Evolutionary conservation across 2,888 invertebrate genomes (phyloP), one percentile per base, ranked within the genome.

Genomic region (Hypomecis atomaria): DNA sequence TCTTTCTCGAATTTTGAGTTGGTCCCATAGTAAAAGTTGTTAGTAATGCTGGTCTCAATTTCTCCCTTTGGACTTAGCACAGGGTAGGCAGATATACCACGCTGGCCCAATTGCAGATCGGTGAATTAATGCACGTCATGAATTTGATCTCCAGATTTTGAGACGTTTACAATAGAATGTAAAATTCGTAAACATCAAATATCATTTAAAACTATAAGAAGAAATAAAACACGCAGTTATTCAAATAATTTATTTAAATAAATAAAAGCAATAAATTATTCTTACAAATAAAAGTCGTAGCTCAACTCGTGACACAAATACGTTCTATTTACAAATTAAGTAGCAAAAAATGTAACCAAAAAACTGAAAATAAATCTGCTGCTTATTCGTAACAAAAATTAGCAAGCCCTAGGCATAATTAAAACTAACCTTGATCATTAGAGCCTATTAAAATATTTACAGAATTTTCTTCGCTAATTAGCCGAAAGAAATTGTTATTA

Each of bases 311-410:
- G n/a, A 37, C 36, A 10, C 23, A 23, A 47, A 40, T 9, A 40
- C 8, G 40, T 40, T 9, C 8, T 72, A 75, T 74, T 60, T 73
- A 62, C 72, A 68, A 74, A 75, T 74, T 75, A 74, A 70, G 69
- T 64, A 67, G 11, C 62, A 62, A 40, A 47, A 23, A 65, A 72
- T 70, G 70, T 69, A 71, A 69, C 64, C 52, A 62, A 53, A 65
- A 36, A 57, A 52, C 34, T 13, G 23, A 44, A 6, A 6, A 49
- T 7, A 37, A 43, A 45, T 36, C 13, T 45, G 55, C 36, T 37
- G 13, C 10, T 45, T 55, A 10, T 13, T 37, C 23, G 23, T 52
- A 33, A 40, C n/a, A n/a, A 8, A 8, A 40, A 52, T 40, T 52
- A 40, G 36, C 37, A 37, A 50, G n/a, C 40, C 36, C 11, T 37